A percentile compares a stretch with the other conserved stretches of the same genome.
Conservation (phyloP, 2,113 vertebrate species). For the Sylvia atricapilla region DNA sequence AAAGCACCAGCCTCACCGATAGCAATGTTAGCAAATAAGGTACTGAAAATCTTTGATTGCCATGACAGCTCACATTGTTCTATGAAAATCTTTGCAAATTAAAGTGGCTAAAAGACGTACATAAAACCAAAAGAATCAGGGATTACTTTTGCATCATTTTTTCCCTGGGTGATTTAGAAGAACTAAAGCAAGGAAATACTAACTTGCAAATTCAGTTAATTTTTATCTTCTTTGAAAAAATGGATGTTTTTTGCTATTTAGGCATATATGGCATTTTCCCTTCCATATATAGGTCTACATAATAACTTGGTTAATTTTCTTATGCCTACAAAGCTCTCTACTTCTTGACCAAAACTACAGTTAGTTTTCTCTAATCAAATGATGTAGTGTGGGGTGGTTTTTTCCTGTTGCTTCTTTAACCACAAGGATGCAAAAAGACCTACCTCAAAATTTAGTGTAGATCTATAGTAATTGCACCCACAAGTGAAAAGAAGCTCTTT, state of each 20-base stretch:
- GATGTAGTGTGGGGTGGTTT: fast-evolving
- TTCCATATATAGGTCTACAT: background rate
- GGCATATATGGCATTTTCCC: background rate
- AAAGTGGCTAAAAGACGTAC: background rate
- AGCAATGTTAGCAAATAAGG: background rate
- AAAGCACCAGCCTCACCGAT: background rate
- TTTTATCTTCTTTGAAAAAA: background rate
- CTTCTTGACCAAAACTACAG: background rate
- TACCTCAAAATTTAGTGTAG: background rate
- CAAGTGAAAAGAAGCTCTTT: background rate
- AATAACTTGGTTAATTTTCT: background rate
- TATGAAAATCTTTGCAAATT: background rate
- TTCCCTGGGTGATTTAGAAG: background rate
- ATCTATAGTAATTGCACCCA: background rate
- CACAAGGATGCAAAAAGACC: background rate
- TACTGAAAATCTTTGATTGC: background rate
- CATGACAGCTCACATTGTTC: background rate
- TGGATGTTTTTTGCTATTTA: background rate
- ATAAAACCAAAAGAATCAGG: background rate
- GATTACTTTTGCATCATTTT: background rate
- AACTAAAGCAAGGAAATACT: background rate
- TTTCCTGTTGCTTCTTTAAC: background rate
- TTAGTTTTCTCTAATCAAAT: background rate
- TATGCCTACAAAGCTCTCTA: background rate
- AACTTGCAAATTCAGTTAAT: background rate